A percentile compares a stretch with the other conserved stretches of the same genome.
Evolutionary conservation across 2,113 vertebrate genomes (phyloP).

Genomic region (Tonatia bakeri): DNA sequence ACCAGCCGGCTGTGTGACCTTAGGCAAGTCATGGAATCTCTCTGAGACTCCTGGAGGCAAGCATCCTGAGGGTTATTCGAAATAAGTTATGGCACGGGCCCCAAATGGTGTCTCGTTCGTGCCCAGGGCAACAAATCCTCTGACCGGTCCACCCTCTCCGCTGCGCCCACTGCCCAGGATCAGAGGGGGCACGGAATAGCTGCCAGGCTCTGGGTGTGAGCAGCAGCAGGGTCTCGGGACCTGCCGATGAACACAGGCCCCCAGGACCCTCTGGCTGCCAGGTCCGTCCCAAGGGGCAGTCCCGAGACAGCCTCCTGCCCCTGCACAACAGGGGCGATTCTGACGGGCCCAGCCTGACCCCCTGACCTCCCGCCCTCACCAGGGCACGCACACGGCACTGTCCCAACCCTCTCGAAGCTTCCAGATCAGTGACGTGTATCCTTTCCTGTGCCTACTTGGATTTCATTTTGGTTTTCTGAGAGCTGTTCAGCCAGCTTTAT

Average conservation of each 20-base stretch:
- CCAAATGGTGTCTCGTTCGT: background rate
- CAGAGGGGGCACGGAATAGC: background rate
- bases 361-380: too few relatives aligned
- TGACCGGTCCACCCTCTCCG: background rate
- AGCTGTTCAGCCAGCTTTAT: background rate
- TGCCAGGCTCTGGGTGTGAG: background rate
- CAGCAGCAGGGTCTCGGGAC: background rate
- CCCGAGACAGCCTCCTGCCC: background rate
- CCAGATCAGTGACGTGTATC: background rate
- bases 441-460: background rate
- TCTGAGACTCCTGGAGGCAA: background rate
- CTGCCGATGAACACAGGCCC: background rate
- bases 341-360: background rate
- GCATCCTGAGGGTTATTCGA: background rate
- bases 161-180: background rate
- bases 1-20: background rate
- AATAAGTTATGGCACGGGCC: fast-evolving
- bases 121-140: background rate
- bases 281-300: background rate
- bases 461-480: background rate
- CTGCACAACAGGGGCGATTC: too few relatives aligned
- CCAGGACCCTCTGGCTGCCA: background rate
- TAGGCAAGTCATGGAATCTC: background rate
- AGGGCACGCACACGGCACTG: fast-evolving
- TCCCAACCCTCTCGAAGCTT: background rate